phyloP scores from a whole-genome alignment of 92 coral and sea anemone genomes.

The Siderastrea siderea region DNA sequence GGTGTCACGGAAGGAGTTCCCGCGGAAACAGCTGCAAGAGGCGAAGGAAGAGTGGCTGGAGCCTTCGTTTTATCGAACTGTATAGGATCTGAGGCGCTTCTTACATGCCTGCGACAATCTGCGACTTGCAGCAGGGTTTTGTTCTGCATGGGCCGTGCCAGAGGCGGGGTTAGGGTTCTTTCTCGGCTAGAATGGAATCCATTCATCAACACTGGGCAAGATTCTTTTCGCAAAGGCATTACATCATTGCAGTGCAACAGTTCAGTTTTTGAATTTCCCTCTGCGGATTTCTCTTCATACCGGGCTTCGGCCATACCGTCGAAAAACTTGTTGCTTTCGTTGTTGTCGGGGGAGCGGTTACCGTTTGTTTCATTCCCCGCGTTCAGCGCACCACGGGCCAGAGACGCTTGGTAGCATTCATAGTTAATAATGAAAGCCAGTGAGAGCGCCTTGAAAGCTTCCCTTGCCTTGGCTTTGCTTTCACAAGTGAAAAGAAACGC shows the following conservation, averaged over 20 bases:
- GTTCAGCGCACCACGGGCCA: slow-evolving; percentile 63
- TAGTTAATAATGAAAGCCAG: slow-evolving; percentile 88
- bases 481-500: slow-evolving; percentile 95
- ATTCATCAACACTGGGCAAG: not conserved
- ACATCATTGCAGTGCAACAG: not conserved
- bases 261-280: not conserved
- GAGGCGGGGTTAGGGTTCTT: not conserved
- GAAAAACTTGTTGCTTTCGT: not conserved
- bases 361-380: not conserved
- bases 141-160: not conserved
- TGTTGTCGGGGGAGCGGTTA: not conserved
- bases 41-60: not conserved
- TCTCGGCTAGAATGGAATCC: slow-evolving; percentile 1
- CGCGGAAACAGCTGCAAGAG: not conserved
- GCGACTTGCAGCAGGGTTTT: slow-evolving; percentile 29
- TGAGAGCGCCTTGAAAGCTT: slow-evolving; percentile 86
- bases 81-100: slow-evolving; percentile 68
- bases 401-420: slow-evolving; percentile 85
- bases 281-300: not conserved
- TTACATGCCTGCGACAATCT: slow-evolving; percentile 45
- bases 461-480: slow-evolving; percentile 84
- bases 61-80: slow-evolving; percentile 14
- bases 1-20: not conserved
- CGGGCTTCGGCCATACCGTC: slow-evolving; percentile 10
- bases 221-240: not conserved